Percentiles rank a stretch among this genome's conserved stretches.
Evolutionary conservation across 2,888 invertebrate species (phyloP).

Genomic region (Amphipyra berbera): DNA sequence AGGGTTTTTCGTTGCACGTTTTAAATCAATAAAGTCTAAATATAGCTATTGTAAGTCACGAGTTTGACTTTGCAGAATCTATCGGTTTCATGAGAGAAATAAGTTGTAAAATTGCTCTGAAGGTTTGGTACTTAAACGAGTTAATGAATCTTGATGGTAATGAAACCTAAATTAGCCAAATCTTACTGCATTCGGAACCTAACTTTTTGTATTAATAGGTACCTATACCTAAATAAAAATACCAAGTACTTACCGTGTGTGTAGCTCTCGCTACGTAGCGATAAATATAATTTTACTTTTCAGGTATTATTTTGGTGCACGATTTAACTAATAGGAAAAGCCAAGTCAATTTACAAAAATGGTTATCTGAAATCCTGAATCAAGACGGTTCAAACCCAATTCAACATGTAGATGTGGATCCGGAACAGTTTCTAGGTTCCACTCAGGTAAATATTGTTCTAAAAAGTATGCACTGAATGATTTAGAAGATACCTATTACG

Average conservation of each 20-base stretch:
- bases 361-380: conserved; percentile 97
- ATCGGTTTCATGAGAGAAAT: too few species aligned
- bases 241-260: too few species aligned
- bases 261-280: background rate
- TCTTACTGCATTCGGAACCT: background rate
- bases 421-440: conserved; percentile 95
- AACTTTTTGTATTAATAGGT: too few species aligned
- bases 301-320: conserved; percentile 97
- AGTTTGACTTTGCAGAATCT: too few species aligned
- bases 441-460: conserved; percentile 88
- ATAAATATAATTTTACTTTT: conserved; percentile 36
- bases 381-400: conserved; percentile 90
- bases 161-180: background rate
- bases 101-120: too few species aligned
- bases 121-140: too few species aligned
- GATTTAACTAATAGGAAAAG: conserved; percentile 99
- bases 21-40: too few species aligned
- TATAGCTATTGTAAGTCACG: too few species aligned
- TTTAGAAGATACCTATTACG: too few species aligned
- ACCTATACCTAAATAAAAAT: too few species aligned
- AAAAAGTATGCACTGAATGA: too few species aligned
- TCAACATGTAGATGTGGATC: conserved; percentile 93
- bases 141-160: background rate
- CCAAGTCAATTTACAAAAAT: conserved; percentile 97
- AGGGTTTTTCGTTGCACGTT: too few species aligned